phyloP scores from a whole-genome alignment of 2,888 invertebrate species.

The Trachelus tabidus region DNA sequence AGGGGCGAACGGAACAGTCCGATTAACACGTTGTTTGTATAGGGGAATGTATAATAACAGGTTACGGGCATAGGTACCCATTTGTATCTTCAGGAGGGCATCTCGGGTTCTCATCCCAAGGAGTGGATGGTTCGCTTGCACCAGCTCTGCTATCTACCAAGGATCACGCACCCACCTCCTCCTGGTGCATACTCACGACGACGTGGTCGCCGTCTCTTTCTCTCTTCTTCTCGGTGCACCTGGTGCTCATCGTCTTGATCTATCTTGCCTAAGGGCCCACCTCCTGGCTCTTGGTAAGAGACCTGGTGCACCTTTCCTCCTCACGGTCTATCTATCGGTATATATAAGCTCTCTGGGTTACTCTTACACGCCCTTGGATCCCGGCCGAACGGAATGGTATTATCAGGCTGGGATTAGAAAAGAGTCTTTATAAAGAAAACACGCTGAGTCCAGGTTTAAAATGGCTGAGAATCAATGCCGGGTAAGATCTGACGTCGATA shows the following conservation, averaged over 20 bases:
- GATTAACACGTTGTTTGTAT: constrained; percentile 67
- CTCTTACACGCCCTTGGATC: not conserved
- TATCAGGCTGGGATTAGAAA: not conserved
- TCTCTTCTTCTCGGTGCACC: constrained; percentile 44
- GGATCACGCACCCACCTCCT: constrained; percentile 44
- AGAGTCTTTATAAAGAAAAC: not conserved
- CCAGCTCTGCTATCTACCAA: constrained; percentile 40
- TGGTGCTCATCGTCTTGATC: constrained; percentile 54
- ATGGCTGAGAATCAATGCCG: not conserved
- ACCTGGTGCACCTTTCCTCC: constrained; percentile 33
- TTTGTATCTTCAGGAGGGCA: constrained; percentile 59
- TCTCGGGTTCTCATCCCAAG: constrained; percentile 48
- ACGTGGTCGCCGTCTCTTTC: constrained; percentile 9
- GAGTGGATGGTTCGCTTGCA: constrained; percentile 9
- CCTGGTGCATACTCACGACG: constrained; percentile 34
- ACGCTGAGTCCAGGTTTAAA: not conserved
- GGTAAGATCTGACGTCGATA: constrained; percentile 8
- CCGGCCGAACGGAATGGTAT: not conserved
- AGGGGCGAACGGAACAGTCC: constrained; percentile 46
- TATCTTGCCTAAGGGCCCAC: constrained; percentile 41
- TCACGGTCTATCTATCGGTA: constrained; percentile 6
- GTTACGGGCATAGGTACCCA: constrained; percentile 63
- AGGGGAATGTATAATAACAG: constrained; percentile 66
- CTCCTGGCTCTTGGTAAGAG: constrained; percentile 20
- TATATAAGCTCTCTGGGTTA: constrained; percentile 6